Conservation (phyloP, 2,797 vertebrate species). For the Anolis apletophallus region DNA sequence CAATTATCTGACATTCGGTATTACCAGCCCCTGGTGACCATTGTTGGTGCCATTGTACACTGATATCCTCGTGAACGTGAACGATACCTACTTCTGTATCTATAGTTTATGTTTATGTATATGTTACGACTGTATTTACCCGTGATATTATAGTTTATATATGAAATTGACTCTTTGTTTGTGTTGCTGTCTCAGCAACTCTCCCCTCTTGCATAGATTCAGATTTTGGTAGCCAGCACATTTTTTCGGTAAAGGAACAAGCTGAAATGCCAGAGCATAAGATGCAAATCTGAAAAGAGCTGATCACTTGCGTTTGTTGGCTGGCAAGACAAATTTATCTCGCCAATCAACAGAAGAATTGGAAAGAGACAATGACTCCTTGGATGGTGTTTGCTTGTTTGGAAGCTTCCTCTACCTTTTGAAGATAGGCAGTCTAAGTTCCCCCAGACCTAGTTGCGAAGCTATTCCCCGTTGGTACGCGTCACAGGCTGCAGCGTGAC, state of each 20-base stretch:
- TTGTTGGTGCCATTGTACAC: too few relatives aligned
- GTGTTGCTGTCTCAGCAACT: too few relatives aligned
- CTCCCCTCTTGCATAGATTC: too few relatives aligned
- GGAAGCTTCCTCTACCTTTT: fast-evolving
- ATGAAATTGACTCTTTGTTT: too few relatives aligned
- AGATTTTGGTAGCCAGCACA: background rate
- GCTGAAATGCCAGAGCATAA: background rate
- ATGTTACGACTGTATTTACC: too few relatives aligned
- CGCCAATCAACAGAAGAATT: background rate
- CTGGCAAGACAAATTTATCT: background rate
- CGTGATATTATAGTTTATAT: too few relatives aligned
- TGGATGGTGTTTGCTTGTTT: background rate
- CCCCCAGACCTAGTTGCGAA: background rate
- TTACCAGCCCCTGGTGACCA: too few relatives aligned
- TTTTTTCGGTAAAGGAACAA: conserved; percentile 19
- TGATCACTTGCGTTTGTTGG: background rate
- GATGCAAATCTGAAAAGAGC: background rate
- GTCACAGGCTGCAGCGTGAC: fast-evolving
- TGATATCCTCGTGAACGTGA: too few relatives aligned
- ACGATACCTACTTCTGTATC: too few relatives aligned
- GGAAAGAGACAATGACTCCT: background rate
- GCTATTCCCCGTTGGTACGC: background rate
- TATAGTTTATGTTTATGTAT: too few relatives aligned
- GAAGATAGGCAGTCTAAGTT: background rate
- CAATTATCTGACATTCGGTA: too few relatives aligned